These are phyloP conservation scores for Enteromius fasciolatus DNA, from an alignment of 2,797 vertebrate species.

Conservation along the genomic window DNA sequence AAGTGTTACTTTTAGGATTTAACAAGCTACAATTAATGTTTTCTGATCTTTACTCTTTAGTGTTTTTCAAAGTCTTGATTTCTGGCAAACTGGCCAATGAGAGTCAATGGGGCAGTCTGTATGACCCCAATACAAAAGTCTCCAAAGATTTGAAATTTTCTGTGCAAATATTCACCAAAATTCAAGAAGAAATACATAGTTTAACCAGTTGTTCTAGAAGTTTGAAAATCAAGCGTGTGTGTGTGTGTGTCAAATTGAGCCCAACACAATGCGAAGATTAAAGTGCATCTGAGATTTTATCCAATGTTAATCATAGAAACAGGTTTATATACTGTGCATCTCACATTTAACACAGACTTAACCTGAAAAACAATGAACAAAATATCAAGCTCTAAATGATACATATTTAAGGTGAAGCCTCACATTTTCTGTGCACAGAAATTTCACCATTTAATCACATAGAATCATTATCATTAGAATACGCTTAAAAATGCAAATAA, in stretches of 20 bases:
- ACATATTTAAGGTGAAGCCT: neutral
- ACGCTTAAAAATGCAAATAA: neutral
- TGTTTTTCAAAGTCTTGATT: too few relatives aligned
- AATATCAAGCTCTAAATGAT: neutral
- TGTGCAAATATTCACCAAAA: too few relatives aligned
- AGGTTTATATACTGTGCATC: neutral
- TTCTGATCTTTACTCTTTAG: too few relatives aligned
- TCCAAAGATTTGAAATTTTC: too few relatives aligned
- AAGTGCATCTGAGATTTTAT: neutral
- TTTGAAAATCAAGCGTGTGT: too few relatives aligned
- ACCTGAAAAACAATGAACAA: neutral
- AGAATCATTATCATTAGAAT: neutral
- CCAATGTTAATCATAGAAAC: neutral
- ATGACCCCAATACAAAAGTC: too few relatives aligned
- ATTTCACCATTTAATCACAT: neutral
- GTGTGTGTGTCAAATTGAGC: neutral
- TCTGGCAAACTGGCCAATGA: too few relatives aligned
- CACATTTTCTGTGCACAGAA: neutral
- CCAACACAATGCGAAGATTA: neutral
- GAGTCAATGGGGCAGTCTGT: too few relatives aligned
- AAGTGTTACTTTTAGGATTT: too few relatives aligned
- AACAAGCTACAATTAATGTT: too few relatives aligned
- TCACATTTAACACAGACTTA: neutral
- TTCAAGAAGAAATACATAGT: too few relatives aligned
- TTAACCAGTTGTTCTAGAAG: too few relatives aligned